Percentiles rank a stretch among this genome's conserved stretches.
These are phyloP conservation scores for Trematomus loennbergii DNA, from an alignment of 2,113 vertebrate species.

Conservation along the genomic window DNA sequence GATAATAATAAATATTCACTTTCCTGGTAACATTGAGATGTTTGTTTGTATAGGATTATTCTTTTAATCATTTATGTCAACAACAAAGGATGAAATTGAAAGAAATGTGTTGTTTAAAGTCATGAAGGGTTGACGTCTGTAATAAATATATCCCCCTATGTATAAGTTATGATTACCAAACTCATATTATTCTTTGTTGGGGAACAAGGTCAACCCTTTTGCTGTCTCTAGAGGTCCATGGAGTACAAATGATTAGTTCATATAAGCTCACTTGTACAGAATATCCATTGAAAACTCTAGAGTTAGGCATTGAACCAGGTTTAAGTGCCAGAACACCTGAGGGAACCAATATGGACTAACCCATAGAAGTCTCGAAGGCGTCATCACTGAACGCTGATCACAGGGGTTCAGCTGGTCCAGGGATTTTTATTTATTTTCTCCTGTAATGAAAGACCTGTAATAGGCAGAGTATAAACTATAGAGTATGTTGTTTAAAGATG, in stretches of 20 bases:
- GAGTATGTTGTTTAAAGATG: conserved; percentile 15
- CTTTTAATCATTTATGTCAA: neutral
- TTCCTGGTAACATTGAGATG: neutral
- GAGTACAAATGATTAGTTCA: neutral
- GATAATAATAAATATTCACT: neutral
- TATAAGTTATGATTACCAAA: neutral
- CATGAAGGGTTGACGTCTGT: neutral
- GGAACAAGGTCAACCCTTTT: neutral
- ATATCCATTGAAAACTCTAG: neutral
- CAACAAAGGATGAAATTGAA: neutral
- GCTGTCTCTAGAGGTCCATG: neutral
- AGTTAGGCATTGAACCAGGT: neutral
- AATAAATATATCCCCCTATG: neutral
- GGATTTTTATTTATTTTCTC: conserved; percentile 55
- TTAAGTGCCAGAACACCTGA: conserved; percentile 4
- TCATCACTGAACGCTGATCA: conserved; percentile 56
- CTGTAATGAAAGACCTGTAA: conserved; percentile 53
- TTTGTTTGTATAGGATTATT: neutral
- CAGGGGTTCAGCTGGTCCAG: conserved; percentile 46
- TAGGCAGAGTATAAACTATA: conserved; percentile 59
- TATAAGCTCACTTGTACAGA: neutral
- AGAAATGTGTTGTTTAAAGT: too few species aligned
- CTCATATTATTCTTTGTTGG: neutral
- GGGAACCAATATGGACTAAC: conserved; percentile 38
- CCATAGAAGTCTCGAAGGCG: conserved; percentile 33